Conservation (phyloP, 2,888 invertebrate species). For the Anoplius nigerrimus region DNA sequence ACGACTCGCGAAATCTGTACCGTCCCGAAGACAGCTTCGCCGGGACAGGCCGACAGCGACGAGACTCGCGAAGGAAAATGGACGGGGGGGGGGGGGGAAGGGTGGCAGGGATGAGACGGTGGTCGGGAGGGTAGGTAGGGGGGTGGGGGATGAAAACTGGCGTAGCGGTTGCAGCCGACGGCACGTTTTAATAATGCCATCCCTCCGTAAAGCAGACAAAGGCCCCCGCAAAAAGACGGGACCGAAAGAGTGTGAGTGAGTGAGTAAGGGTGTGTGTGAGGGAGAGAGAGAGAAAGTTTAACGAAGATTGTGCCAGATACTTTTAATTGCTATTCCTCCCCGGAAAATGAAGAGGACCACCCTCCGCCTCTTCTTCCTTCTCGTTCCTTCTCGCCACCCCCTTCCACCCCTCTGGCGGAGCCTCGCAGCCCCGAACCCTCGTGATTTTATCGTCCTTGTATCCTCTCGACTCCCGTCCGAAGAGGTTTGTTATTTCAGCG, state of each 20-base stretch:
- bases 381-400: slow-evolving; percentile 32
- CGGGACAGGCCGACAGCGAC: too few relatives aligned
- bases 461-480: slow-evolving; percentile 66
- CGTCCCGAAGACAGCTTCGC: too few relatives aligned
- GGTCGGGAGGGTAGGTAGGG: slow-evolving; percentile 14
- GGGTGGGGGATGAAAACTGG: slow-evolving; percentile 26
- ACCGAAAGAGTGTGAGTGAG: neutral
- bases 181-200: slow-evolving; percentile 71
- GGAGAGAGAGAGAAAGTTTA: slow-evolving; percentile 65
- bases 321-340: slow-evolving; percentile 74
- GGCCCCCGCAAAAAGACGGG: slow-evolving; percentile 24
- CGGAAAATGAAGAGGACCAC: slow-evolving; percentile 53
- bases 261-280: slow-evolving; percentile 29
- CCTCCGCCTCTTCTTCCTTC: slow-evolving; percentile 32
- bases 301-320: slow-evolving; percentile 74
- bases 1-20: too few relatives aligned
- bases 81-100: slow-evolving; percentile 7
- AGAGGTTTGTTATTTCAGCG: slow-evolving; percentile 72
- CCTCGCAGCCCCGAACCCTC: slow-evolving; percentile 61
- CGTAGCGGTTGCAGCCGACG: slow-evolving; percentile 65
- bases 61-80: too few relatives aligned
- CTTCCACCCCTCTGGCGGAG: too few relatives aligned
- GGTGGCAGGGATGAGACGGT: slow-evolving; percentile 21
- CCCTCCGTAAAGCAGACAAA: slow-evolving; percentile 48
- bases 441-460: slow-evolving; percentile 72